Evolutionary conservation across 1,140 invertebrate species (phyloP).

Genomic region (Drosophila rhopaloa): DNA sequence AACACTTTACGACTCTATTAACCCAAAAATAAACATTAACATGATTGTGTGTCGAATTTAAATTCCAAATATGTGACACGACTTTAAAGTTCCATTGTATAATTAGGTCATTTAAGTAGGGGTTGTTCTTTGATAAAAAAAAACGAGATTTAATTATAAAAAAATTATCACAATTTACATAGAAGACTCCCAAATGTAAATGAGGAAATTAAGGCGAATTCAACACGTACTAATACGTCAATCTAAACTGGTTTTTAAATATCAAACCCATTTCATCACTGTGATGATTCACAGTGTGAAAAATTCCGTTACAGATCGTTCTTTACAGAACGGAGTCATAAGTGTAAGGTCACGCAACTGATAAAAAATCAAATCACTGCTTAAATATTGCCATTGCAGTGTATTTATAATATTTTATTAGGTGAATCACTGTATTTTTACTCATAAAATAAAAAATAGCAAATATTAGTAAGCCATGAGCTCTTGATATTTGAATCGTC

Average conservation of each 20-base stretch:
- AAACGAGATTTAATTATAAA: not conserved
- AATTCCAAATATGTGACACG: not conserved
- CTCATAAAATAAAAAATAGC: not conserved
- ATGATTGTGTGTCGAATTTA: not conserved
- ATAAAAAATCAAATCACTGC: constrained; percentile 32
- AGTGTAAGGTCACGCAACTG: constrained; percentile 18
- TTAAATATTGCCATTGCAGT: constrained; percentile 16
- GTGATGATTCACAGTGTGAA: constrained; percentile 27
- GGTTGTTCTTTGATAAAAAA: not conserved
- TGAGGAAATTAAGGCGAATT: constrained; percentile 10
- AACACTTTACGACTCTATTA: constrained; percentile 2
- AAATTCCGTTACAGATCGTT: constrained; percentile 36
- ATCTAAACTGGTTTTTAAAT: constrained; percentile 30
- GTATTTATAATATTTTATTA: not conserved
- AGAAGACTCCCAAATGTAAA: constrained; percentile 10
- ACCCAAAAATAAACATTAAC: not conserved
- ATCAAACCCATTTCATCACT: constrained; percentile 40
- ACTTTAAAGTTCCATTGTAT: not conserved
- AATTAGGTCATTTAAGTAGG: not conserved
- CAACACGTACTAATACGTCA: constrained; percentile 4
- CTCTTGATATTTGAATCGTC: not conserved
- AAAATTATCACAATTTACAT: not conserved
- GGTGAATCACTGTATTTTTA: constrained; percentile 19
- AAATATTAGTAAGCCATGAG: constrained; percentile 17
- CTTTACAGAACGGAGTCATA: constrained; percentile 22